phyloP scores from a whole-genome alignment of 2,113 vertebrate species.

The Leucosticte australis region DNA sequence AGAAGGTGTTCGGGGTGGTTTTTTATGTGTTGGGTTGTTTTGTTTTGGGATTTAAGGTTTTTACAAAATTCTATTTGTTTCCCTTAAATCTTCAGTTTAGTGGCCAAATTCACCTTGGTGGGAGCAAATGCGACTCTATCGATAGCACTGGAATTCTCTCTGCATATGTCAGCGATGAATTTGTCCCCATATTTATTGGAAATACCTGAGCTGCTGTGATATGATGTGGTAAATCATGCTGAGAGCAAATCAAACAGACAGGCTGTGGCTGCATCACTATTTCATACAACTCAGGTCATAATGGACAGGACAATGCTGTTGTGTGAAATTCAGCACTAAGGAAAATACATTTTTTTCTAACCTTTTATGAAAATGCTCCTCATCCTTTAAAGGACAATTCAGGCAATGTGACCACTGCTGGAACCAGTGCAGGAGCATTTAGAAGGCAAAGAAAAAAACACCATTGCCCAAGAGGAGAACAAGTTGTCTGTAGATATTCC shows the following conservation, averaged over 20 bases:
- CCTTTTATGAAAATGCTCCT: constrained; percentile 45
- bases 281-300: constrained; percentile 25
- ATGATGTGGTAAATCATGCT: constrained; percentile 47
- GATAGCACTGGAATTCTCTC: constrained; percentile 23
- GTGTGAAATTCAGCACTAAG: constrained; percentile 39
- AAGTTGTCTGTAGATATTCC: background rate
- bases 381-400: constrained; percentile 50
- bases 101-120: constrained; percentile 23
- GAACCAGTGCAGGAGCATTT: background rate
- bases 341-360: constrained; percentile 49
- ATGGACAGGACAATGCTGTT: constrained; percentile 26
- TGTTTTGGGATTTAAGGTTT: background rate
- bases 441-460: constrained; percentile 35
- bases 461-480: background rate
- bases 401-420: background rate
- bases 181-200: constrained; percentile 55
- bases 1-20: background rate
- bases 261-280: constrained; percentile 45
- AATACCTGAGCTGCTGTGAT: constrained; percentile 48
- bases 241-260: constrained; percentile 60
- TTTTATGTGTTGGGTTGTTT: background rate
- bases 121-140: constrained; percentile 10
- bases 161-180: constrained; percentile 48
- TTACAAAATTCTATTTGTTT: background rate
- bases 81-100: constrained; percentile 29